phyloP scores from a whole-genome alignment of 2,888 invertebrate genomes.

The Dorcus hopei region DNA sequence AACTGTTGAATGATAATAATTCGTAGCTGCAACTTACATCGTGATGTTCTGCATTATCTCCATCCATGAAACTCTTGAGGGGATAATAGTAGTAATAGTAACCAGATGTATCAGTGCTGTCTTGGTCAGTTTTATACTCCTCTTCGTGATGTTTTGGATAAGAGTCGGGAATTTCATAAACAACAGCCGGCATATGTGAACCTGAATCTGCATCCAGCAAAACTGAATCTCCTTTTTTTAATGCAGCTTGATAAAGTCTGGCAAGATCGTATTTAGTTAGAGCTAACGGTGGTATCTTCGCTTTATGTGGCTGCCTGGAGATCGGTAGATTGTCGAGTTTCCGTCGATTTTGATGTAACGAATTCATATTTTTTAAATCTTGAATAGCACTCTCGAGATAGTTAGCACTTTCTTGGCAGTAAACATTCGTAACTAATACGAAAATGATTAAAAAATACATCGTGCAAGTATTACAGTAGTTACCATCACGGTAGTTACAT shows the following conservation, averaged over 20 bases:
- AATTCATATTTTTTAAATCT: constrained; percentile 9
- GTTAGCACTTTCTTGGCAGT: constrained; percentile 15
- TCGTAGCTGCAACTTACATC: background rate
- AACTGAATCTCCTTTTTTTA: constrained; percentile 43
- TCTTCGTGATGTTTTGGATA: constrained; percentile 8
- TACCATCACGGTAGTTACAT: constrained; percentile 9
- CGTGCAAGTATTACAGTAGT: background rate
- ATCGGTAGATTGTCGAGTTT: constrained; percentile 2
- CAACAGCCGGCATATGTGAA: constrained; percentile 37
- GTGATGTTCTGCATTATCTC: constrained; percentile 33
- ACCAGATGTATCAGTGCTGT: constrained; percentile 7
- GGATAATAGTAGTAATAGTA: constrained; percentile 57
- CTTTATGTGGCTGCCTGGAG: background rate
- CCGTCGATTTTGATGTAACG: constrained; percentile 1
- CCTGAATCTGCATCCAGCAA: constrained; percentile 37
- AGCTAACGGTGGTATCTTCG: constrained; percentile 28
- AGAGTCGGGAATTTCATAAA: constrained; percentile 42
- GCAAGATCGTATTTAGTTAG: constrained; percentile 49
- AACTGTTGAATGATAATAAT: background rate
- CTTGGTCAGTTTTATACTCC: constrained; percentile 1
- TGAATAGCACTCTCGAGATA: constrained; percentile 19
- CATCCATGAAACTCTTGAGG: constrained; percentile 51
- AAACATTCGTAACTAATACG: constrained; percentile 6
- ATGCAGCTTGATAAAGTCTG: constrained; percentile 51
- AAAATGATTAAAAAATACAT: constrained; percentile 1